Evolutionary conservation across 2,888 invertebrate species (phyloP).

Genomic region (Ceriagrion tenellum): DNA sequence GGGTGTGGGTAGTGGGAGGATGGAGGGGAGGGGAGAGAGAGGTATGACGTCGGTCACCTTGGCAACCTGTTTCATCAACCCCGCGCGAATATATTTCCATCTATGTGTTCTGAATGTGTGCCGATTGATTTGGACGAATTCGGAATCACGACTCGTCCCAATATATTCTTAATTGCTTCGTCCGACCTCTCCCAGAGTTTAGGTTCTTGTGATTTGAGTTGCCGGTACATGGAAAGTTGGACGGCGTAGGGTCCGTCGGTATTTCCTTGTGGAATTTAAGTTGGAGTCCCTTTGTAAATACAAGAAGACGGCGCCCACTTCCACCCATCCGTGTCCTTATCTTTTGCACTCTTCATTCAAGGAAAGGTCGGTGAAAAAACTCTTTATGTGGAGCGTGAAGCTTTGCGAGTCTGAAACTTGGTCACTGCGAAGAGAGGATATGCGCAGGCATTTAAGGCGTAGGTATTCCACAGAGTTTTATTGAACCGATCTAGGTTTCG

Average conservation of each 20-base stretch:
- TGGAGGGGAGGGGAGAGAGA: not conserved
- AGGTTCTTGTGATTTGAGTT: not conserved
- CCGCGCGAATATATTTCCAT: not conserved
- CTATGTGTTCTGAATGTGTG: not conserved
- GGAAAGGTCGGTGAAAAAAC: too few relatives aligned
- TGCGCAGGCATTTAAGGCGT: too few relatives aligned
- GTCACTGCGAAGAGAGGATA: too few relatives aligned
- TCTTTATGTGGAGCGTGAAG: too few relatives aligned
- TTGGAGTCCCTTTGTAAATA: too few relatives aligned
- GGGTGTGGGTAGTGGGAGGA: not conserved
- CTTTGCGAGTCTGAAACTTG: too few relatives aligned
- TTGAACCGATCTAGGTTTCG: too few relatives aligned
- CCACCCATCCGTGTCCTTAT: too few relatives aligned
- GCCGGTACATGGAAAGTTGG: not conserved
- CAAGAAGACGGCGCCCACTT: too few relatives aligned
- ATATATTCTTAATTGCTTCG: not conserved
- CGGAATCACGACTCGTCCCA: not conserved
- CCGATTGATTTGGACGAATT: constrained; percentile 21
- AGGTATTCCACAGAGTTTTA: too few relatives aligned
- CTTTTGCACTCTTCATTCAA: too few relatives aligned
- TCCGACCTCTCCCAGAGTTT: not conserved
- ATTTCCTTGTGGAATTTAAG: not conserved
- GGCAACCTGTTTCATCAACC: constrained; percentile 18
- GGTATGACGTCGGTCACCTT: not conserved
- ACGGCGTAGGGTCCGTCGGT: too few relatives aligned